Evolutionary conservation across 2,888 invertebrate genomes (phyloP), one percentile per base, ranked within the genome.

Genomic region (Diplolepis rosae): DNA sequence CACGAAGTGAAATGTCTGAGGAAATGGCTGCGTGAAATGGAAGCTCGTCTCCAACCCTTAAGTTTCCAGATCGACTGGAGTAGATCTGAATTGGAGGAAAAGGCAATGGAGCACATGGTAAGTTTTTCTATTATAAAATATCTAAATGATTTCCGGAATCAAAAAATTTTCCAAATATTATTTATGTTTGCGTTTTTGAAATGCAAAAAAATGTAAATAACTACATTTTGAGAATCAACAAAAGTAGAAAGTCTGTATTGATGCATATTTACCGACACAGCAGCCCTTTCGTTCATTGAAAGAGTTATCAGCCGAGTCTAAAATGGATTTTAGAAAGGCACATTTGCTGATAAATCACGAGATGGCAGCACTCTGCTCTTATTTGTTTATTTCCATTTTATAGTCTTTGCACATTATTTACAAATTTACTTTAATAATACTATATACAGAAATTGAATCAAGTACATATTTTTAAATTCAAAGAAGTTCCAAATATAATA

Each of bases 11-110:
- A 93, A 72, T 93, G 94, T 84, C 90, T 97, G 73, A 92, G 95
- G 42, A 94, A 94, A 83, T 97, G 97, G 97, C 91, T 97, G 79
- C 94, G 95, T 83, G 94, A 94, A 81, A 95, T 96, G 93, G 97
- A 97, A 89, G 92, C 92, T 7, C 92, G 94, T 65, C 90, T 97
- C 77, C 93, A 93, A 77, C 94, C 95, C 65, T 91, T 96, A 80
- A 91, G 93, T 75, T 93, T 95, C 72, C 92, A 93, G 50, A 91
- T 92, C 74, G 92, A 92, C 85, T 94, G 94, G 90, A 92, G 92
- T 71, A 92, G 93, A 89, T 91, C 91, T 86, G 95, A 96, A 84
- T 90, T 97, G 80, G 92, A 95, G 87, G 92, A 93, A 80, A 94
- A 94, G 88, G 92, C 95, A 79, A 91, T 92, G 80, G 94, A 95